These are phyloP conservation scores for Pardalotus punctatus DNA, from an alignment of 2,113 vertebrate species.

Conservation along the genomic window DNA sequence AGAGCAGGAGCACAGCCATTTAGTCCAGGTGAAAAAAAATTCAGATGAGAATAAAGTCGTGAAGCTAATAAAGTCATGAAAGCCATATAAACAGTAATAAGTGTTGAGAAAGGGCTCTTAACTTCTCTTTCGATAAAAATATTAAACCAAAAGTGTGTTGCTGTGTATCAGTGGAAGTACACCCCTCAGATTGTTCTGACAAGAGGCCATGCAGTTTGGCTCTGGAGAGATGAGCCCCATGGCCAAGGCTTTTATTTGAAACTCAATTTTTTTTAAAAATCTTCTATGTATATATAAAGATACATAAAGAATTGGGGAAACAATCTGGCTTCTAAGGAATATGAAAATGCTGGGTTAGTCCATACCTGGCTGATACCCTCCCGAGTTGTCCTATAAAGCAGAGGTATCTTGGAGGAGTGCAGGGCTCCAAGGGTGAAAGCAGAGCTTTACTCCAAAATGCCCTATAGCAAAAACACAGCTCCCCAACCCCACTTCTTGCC, in stretches of 20 bases:
- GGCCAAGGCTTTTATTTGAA: neutral
- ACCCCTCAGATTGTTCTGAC: fast-evolving
- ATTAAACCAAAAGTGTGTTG: neutral
- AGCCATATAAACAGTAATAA: neutral
- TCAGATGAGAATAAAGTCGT: neutral
- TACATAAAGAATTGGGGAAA: neutral
- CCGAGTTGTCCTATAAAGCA: neutral
- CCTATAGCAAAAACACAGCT: fast-evolving
- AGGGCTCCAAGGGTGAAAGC: neutral
- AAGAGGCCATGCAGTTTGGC: fast-evolving
- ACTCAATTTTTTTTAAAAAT: neutral
- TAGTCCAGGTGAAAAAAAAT: neutral
- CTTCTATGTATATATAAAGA: neutral
- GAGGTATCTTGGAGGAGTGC: neutral
- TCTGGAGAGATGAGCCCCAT: fast-evolving
- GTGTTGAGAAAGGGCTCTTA: neutral
- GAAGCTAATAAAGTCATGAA: neutral
- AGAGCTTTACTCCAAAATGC: neutral
- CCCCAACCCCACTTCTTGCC: fast-evolving
- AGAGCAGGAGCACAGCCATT: neutral
- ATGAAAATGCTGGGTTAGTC: neutral
- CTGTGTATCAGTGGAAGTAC: neutral
- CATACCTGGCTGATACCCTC: neutral
- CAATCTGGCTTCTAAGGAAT: neutral
- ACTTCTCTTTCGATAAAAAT: neutral